phyloP scores from a whole-genome alignment of 2,113 vertebrate species.

The Rhinichthys klamathensis region DNA sequence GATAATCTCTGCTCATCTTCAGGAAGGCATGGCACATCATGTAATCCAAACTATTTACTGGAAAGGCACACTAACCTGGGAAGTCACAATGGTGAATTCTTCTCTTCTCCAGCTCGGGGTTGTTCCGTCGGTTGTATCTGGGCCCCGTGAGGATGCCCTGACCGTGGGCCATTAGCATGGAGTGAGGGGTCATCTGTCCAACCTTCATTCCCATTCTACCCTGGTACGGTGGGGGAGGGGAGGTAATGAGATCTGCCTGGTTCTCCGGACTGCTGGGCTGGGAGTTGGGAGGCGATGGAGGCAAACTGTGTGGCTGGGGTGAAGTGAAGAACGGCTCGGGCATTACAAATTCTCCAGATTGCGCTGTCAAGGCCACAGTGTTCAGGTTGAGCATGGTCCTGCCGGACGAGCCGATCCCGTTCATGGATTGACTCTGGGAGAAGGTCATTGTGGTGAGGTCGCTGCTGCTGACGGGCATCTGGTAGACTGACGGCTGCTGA shows the following conservation, averaged over 20 bases:
- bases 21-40: not conserved
- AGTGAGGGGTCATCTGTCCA: conserved; percentile 70
- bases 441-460: conserved; percentile 76
- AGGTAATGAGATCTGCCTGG: conserved; percentile 78
- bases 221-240: conserved; percentile 80
- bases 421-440: conserved; percentile 66
- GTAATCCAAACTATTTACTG: not conserved
- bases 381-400: conserved; percentile 81
- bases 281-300: conserved; percentile 90
- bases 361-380: conserved; percentile 70
- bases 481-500: conserved; percentile 81
- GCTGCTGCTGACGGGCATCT: conserved; percentile 76
- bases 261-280: conserved; percentile 88
- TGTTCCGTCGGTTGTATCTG: conserved; percentile 88
- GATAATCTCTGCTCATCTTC: conserved; percentile 7
- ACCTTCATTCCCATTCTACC: conserved; percentile 76
- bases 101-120: conserved; percentile 91
- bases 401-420: conserved; percentile 53
- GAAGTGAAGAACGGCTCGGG: conserved; percentile 75
- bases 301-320: conserved; percentile 80
- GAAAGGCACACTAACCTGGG: conserved; percentile 72
- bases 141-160: conserved; percentile 81
- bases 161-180: conserved; percentile 78
- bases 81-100: conserved; percentile 90
- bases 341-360: conserved; percentile 64